Base-by-base conservation (phyloP, 1,140 invertebrate genomes). In the Pogonomyrmex californicus region DNA sequence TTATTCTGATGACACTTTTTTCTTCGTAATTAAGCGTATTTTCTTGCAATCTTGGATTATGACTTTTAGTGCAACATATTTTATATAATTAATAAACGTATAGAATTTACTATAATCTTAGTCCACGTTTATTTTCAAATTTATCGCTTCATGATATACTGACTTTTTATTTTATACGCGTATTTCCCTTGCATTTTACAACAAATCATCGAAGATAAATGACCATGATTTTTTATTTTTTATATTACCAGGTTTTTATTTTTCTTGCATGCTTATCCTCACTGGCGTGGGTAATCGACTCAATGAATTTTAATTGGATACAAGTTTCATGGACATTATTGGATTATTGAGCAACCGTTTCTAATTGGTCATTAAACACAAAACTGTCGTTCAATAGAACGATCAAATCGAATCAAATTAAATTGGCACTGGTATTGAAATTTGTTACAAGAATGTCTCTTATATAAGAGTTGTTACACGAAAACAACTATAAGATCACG, bases 31-130 rank as follows among this genome's bases (percentile, higher is more conserved):
- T 83, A 83, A 83, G 79, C 54, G 79, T 60, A 83, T 54, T 83
- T 83, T 73, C 79, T 73, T 83, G 79, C 68, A 83, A 30, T 41
- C 79, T 60, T 62, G 54, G 54, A 41, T 83, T 41, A 83, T 68
- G 60, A 62, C 54, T 54, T 56, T 38, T 41, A n/a, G 41, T 41
- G 33, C 38, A 58, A 70, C 54, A n/a, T 56, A 44, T 49, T 83
- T 83, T 83, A 73, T 73, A 83, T 83, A 83, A 83, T 83, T 83
- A 83, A 83, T 54, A 83, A 83, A 73, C 30, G 23, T 30, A 23
- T 33, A 12, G n/a, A 62, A 54, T 71, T 83, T 83, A 83, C 58
- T 73, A 54, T 68, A 73, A 73, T n/a, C 41, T 62, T 41, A n/a
- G 54, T 73, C 54, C 47, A 30, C 77, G 63, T 54, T 60, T 41